Base-by-base conservation (phyloP, 2,113 vertebrate genomes). In the Atherinomorus stipes region DNA sequence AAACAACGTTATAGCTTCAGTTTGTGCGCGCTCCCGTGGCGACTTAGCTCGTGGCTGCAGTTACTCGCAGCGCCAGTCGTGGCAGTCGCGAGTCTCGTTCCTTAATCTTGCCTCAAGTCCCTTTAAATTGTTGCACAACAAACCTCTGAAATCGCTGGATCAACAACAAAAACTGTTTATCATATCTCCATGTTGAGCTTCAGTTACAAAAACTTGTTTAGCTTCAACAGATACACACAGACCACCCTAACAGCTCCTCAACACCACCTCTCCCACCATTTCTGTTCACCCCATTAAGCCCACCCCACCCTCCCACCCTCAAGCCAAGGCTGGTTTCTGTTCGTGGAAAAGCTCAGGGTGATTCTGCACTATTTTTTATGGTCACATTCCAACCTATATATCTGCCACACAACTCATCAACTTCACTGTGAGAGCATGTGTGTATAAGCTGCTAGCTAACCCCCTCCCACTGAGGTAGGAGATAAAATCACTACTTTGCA, bases 321-420 rank as follows among this genome's bases (percentile, higher is more conserved):
- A 64, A 25, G 69, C 57, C 42, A 64, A 94, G 52, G 31, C 40
- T 63, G n/a, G 21, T 77, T 64, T 63, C 31, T 95, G n/a, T 95
- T 94, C 85, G 90, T 95, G 94, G 94, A 94, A 91, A 96, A 93
- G 76, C 74, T 86, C 61, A 61, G 72, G 92, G 93, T 93, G 95
- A 97, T 96, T 97, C 95, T 92, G 93, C 92, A 95, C 94, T 93
- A 94, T 94, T 95, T 96, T 96, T 96, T 96, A 95, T 95, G 95
- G 95, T 94, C 95, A 94, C 95, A 87, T 94, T 95, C 95, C 96
- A 97, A 94, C 95, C 95, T 96, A 95, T 98, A 98, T 96, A 99
- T 96, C 96, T 97, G 96, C 96, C 96, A 98, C 91, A 93, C 95
- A 97, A 97, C 96, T 97, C 95, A 94, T 94, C 96, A 85, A 94